phyloP scores from a whole-genome alignment of 2,797 vertebrate species.

The Steatocranus sp. region DNA sequence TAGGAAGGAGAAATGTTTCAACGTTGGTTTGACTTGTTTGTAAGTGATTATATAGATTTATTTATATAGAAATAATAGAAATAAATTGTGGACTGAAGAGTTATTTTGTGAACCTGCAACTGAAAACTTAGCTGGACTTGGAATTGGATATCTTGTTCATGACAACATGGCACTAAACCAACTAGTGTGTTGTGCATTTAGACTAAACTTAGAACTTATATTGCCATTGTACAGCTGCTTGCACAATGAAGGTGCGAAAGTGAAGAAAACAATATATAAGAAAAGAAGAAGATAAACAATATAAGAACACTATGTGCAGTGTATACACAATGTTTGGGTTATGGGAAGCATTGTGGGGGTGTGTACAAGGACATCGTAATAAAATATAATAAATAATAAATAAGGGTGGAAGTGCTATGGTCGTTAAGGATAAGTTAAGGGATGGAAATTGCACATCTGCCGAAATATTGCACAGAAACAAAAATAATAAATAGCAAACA shows the following conservation, averaged over 20 bases:
- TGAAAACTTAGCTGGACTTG: background rate
- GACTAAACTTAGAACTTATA: background rate
- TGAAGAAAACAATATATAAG: background rate
- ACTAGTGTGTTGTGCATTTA: background rate
- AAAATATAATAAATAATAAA: background rate
- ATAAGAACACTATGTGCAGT: background rate
- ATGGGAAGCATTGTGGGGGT: background rate
- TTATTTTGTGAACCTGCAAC: background rate
- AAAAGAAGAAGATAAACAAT: background rate
- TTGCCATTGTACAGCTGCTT: background rate
- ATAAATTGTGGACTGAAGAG: background rate
- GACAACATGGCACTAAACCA: background rate
- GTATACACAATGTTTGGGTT: fast-evolving
- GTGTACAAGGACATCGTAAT: fast-evolving
- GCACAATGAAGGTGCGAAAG: background rate
- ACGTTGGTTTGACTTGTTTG: background rate
- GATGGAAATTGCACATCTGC: fast-evolving
- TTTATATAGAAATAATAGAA: background rate
- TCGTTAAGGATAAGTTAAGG: background rate
- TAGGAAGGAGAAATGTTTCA: background rate
- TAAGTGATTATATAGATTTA: fast-evolving
- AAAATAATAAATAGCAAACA: background rate
- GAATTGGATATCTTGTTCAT: background rate
- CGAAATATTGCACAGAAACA: background rate
- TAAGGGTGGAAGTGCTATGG: fast-evolving